Evolutionary conservation across 1,140 invertebrate genomes (phyloP).

Genomic region (Phymorhynchus buccinoides): DNA sequence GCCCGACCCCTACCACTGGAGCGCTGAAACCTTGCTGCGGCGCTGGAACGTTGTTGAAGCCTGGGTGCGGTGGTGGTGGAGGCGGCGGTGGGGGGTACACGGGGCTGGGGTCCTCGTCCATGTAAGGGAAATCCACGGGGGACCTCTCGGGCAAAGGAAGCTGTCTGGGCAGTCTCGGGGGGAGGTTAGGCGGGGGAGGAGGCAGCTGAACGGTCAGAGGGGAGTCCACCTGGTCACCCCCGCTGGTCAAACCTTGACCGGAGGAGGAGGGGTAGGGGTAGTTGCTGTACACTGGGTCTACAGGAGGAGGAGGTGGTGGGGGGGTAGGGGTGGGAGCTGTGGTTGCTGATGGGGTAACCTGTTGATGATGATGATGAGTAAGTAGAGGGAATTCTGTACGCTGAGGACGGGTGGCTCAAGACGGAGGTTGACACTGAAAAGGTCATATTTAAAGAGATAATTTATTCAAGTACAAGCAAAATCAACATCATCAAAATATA

Average conservation of each 20-base stretch:
- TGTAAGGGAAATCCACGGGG: slow-evolving; percentile 20
- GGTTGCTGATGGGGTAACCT: background rate
- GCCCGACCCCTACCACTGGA: no score
- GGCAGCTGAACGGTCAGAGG: background rate
- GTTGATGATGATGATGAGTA: no score
- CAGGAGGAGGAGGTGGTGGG: background rate
- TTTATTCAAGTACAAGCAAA: no score
- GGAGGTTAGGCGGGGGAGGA: no score
- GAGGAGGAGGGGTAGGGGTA: background rate
- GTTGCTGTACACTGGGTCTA: background rate
- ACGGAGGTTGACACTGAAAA: background rate
- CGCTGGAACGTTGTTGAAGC: slow-evolving; percentile 16
- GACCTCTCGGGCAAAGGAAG: background rate
- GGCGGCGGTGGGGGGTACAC: slow-evolving; percentile 22
- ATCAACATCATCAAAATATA: no score
- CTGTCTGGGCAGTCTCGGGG: background rate
- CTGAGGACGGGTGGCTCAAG: background rate
- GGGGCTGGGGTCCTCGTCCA: slow-evolving; percentile 24
- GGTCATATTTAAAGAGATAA: no score
- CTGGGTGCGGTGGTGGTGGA: slow-evolving; percentile 37
- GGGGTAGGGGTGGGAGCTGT: background rate
- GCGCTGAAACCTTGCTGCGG: background rate
- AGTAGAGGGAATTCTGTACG: background rate
- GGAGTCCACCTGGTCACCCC: background rate
- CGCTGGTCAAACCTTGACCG: background rate